These are phyloP conservation scores for Hepsetus odoe DNA, from an alignment of 2,113 vertebrate species.

Conservation along the genomic window DNA sequence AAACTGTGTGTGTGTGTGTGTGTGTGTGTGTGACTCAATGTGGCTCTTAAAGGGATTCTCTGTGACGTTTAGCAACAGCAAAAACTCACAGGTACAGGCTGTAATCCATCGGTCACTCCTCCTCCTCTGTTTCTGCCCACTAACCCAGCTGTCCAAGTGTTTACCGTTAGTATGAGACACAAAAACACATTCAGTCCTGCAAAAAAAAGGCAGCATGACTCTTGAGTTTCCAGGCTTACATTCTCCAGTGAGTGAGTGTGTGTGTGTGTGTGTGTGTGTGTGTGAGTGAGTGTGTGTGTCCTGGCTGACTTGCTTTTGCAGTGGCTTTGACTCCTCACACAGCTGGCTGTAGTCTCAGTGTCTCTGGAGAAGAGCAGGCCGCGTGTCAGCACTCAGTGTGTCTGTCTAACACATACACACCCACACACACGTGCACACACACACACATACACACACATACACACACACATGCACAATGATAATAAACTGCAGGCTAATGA, in stretches of 20 bases:
- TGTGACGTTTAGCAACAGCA: slow-evolving; percentile 50
- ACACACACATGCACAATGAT: slow-evolving; percentile 4
- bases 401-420: slow-evolving; percentile 31
- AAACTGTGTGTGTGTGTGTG: slow-evolving; percentile 24
- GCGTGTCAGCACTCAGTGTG: slow-evolving; percentile 51
- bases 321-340: slow-evolving; percentile 61
- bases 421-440: neutral
- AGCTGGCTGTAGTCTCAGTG: slow-evolving; percentile 60
- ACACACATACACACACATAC: neutral
- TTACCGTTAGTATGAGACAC: slow-evolving; percentile 44
- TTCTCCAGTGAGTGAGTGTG: slow-evolving; percentile 37
- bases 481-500: too few species aligned
- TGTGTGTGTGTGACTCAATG: slow-evolving; percentile 38
- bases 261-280: slow-evolving; percentile 39
- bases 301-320: slow-evolving; percentile 20
- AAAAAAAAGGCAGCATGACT: slow-evolving; percentile 43
- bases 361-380: slow-evolving; percentile 46
- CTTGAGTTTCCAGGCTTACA: slow-evolving; percentile 51
- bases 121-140: slow-evolving; percentile 41
- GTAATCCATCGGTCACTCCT: slow-evolving; percentile 59
- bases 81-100: slow-evolving; percentile 62
- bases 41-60: slow-evolving; percentile 19
- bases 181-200: slow-evolving; percentile 5
- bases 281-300: slow-evolving; percentile 46
- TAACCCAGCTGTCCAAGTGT: slow-evolving; percentile 44